Conservation (phyloP, 2,888 invertebrate species). For the Malthinus flaveolus region DNA sequence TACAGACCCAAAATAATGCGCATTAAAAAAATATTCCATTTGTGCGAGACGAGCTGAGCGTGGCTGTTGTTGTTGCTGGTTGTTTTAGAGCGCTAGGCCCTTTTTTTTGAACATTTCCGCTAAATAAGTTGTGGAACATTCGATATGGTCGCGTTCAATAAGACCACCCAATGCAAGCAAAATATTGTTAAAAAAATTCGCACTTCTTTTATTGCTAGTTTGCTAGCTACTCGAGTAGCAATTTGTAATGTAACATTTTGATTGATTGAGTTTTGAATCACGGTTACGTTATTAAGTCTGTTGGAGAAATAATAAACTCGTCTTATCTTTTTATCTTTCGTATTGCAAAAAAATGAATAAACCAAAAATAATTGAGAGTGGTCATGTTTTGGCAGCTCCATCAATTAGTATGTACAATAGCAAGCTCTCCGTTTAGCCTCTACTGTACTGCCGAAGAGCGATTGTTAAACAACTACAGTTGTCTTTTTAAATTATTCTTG, state of each 20-base stretch:
- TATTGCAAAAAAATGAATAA: no score
- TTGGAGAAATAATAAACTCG: not conserved
- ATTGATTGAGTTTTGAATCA: constrained; percentile 24
- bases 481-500: no score
- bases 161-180: constrained; percentile 34
- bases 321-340: no score
- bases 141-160: constrained; percentile 26
- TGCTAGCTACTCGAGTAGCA: constrained; percentile 23
- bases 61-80: no score
- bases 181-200: constrained; percentile 26
- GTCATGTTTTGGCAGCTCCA: no score
- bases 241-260: constrained; percentile 23
- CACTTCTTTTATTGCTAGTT: constrained; percentile 22
- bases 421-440: no score
- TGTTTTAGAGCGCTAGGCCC: no score
- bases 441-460: no score
- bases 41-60: constrained; percentile 22
- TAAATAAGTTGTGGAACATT: constrained; percentile 18
- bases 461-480: no score
- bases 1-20: constrained; percentile 16
- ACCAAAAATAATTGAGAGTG: no score
- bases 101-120: no score
- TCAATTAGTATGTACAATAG: no score
- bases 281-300: constrained; percentile 20
- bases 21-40: constrained; percentile 15